phyloP scores from a whole-genome alignment of 1,140 invertebrate species.

The Pseudomyrmex gracilis region DNA sequence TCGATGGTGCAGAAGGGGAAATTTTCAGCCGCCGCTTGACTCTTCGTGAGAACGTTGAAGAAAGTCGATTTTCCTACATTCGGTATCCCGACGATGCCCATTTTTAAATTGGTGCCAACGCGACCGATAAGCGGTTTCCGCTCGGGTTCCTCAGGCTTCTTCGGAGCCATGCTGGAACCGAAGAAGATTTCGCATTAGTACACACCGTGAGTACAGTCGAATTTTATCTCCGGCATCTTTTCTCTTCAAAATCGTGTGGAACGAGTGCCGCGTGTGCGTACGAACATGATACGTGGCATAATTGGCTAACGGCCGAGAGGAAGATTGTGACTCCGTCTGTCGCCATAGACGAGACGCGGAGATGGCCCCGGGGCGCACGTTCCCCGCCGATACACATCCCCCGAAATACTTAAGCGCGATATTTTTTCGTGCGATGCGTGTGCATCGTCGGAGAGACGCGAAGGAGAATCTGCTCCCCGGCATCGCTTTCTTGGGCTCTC shows the following conservation, averaged over 20 bases:
- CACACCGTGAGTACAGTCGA: background rate
- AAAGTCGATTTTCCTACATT: slow-evolving; percentile 99
- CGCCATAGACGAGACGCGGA: slow-evolving; percentile 11
- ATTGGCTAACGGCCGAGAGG: slow-evolving; percentile 13
- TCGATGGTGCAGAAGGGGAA: slow-evolving; percentile 99
- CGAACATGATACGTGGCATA: slow-evolving; percentile 5
- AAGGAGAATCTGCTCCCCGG: slow-evolving; percentile 62
- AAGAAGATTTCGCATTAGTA: slow-evolving; percentile 18
- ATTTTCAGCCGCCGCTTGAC: slow-evolving; percentile 98
- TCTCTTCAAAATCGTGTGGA: background rate
- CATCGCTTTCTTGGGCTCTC: slow-evolving; percentile 74
- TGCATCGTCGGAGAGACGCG: slow-evolving; percentile 44
- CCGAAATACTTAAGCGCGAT: slow-evolving; percentile 56
- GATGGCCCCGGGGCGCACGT: slow-evolving; percentile 20
- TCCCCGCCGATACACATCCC: slow-evolving; percentile 34
- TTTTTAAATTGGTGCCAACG: slow-evolving; percentile 98
- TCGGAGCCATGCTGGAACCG: slow-evolving; percentile 93
- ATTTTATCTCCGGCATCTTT: background rate
- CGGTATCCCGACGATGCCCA: slow-evolving; percentile 97
- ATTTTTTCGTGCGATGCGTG: slow-evolving; percentile 35
- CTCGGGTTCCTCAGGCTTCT: slow-evolving; percentile 96
- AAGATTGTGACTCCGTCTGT: slow-evolving; percentile 1
- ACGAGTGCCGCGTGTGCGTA: slow-evolving; percentile 33
- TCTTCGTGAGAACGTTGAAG: slow-evolving; percentile 99
- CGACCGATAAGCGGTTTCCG: slow-evolving; percentile 97